A percentile compares a stretch with the other conserved stretches of the same genome.
These are phyloP conservation scores for Heliconius aoede DNA, from an alignment of 2,888 invertebrate species.

Conservation along the genomic window DNA sequence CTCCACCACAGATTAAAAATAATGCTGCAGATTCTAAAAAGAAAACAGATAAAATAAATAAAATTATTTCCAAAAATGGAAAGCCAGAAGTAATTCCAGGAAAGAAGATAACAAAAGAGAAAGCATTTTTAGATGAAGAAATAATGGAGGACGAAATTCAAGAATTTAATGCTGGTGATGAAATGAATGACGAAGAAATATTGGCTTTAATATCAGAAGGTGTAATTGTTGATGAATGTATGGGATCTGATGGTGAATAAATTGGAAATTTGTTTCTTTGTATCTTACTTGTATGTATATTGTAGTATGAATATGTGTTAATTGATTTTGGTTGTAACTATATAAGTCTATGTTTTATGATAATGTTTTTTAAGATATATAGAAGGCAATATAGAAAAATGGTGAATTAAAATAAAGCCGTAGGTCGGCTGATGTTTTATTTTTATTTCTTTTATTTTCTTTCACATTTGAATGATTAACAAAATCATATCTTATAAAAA, in stretches of 20 bases:
- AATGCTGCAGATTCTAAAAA: background rate
- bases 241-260: conserved; percentile 65
- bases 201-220: conserved; percentile 69
- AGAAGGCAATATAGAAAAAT: background rate
- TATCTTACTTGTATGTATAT: background rate
- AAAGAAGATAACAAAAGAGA: background rate
- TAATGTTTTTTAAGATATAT: background rate
- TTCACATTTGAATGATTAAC: background rate
- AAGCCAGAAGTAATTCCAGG: conserved; percentile 11
- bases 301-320: background rate
- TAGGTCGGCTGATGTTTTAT: background rate
- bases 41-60: background rate
- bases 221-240: conserved; percentile 72
- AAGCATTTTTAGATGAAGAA: conserved; percentile 14
- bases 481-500: background rate
- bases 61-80: background rate
- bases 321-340: background rate
- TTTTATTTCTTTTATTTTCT: background rate
- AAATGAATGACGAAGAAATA: conserved; percentile 70
- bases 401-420: background rate
- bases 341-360: background rate
- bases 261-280: conserved; percentile 3
- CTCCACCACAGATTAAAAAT: background rate
- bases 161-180: conserved; percentile 56
- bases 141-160: conserved; percentile 30